These are phyloP conservation scores for Etheostoma nigrum DNA, from an alignment of 2,797 vertebrate species.

Conservation along the genomic window DNA sequence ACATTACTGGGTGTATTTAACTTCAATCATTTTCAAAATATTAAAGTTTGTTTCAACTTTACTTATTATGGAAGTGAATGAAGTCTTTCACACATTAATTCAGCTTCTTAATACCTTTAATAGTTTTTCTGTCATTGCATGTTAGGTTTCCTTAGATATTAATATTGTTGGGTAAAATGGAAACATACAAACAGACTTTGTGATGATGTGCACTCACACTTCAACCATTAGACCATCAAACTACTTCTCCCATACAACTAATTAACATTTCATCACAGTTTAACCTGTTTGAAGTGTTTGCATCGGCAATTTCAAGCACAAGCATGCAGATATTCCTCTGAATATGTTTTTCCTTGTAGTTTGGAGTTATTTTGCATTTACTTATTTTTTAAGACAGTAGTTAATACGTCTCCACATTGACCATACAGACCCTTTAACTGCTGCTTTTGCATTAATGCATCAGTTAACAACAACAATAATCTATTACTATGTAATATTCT, in stretches of 20 bases:
- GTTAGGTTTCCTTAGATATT: not conserved
- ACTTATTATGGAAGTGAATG: no score
- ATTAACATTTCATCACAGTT: not conserved
- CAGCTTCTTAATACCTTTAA: not conserved
- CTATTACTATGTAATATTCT: not conserved
- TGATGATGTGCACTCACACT: no score
- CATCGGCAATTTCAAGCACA: not conserved
- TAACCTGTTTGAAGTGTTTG: not conserved
- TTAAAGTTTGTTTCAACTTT: not conserved
- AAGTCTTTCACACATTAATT: not conserved
- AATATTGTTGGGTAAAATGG: not conserved
- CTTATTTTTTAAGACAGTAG: not conserved
- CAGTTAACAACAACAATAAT: not conserved
- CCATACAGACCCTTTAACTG: not conserved
- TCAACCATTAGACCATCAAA: no score
- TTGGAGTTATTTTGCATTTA: not conserved
- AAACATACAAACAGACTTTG: no score
- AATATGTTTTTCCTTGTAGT: not conserved
- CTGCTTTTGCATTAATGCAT: no score
- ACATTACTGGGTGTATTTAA: not conserved
- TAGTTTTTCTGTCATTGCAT: not conserved
- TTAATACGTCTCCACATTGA: not conserved
- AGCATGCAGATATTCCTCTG: no score
- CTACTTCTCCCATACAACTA: not conserved
- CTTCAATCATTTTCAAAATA: not conserved